Evolutionary conservation across 1,140 invertebrate species (phyloP), one percentile per base, ranked within the genome.

Genomic region (Drosophila santomea): DNA sequence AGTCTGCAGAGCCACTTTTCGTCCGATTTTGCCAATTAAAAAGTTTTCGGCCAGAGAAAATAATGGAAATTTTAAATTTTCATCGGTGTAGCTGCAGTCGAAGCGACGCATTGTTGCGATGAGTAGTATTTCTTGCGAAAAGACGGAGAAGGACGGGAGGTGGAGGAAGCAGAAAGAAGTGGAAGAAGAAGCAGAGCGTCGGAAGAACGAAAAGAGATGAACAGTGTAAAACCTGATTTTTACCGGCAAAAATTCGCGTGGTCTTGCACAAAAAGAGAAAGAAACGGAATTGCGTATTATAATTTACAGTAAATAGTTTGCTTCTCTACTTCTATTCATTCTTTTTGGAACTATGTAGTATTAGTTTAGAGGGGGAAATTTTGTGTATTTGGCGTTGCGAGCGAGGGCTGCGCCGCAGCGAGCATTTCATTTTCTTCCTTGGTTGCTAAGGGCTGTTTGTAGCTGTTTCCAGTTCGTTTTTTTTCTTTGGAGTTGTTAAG

Each of bases 191-290:
- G 76, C 74, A 67, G 76, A 71, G 76, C 64, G 54, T 52, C 64
- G 61, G 71, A 63, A 71, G 72, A 79, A 52, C 32, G 50, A 36
- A 52, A 51, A 44, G 81, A 79, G 76, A 68, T 62, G 28, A 41
- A 64, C 80, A 80, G 89, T 80, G 64, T 80, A 76, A 90, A 90
- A 90, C 88, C 82, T 78, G 88, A 91, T 90, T 91, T 90, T 90
- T 83, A 80, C 86, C 88, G 88, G 88, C 88, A 88, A 91, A 82
- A 83, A 80, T 90, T 90, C 85, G 86, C 88, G 82, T 90, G 82
- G 88, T 90, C 83, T 90, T 83, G 50, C 61, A 39, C 32, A 32
- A 71, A 71, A 71, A 76, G 63, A 77, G 63, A 77, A 77, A 80
- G 52, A 56, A 68, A 61, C 32, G 74, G 57, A 66, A 82, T 83